phyloP scores from a whole-genome alignment of 2,113 vertebrate genomes.

The Cebus imitator region DNA sequence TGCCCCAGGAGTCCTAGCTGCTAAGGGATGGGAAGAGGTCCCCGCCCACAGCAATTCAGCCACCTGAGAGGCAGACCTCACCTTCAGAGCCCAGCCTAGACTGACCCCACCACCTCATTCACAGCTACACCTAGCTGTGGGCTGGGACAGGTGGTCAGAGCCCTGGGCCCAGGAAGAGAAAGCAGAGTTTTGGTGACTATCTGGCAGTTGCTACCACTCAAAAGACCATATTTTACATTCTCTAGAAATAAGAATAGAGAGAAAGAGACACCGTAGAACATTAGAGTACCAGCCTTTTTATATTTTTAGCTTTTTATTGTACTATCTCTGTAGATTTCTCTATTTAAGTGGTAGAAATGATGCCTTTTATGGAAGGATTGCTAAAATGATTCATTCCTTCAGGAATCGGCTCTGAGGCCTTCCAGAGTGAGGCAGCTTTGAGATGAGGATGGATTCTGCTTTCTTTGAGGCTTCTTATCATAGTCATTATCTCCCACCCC shows the following conservation, averaged over 20 bases:
- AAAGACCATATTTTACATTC: neutral
- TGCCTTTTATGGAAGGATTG: fast-evolving
- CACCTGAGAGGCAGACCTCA: too few relatives aligned
- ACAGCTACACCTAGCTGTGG: fast-evolving
- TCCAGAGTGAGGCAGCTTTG: fast-evolving
- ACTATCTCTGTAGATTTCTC: neutral
- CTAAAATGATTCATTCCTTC: neutral
- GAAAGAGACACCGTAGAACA: neutral
- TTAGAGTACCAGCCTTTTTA: fast-evolving
- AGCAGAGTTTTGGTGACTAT: too few relatives aligned
- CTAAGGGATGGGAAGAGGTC: fast-evolving
- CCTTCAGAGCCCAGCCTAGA: neutral
- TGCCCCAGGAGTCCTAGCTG: neutral
- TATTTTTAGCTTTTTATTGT: fast-evolving
- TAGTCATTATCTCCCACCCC: too few relatives aligned
- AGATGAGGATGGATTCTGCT: too few relatives aligned
- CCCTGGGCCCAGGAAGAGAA: neutral
- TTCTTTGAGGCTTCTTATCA: neutral
- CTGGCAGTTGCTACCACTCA: neutral
- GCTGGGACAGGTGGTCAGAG: neutral
- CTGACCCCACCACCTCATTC: neutral
- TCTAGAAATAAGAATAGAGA: neutral
- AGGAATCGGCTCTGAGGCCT: neutral
- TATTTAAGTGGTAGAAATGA: neutral
- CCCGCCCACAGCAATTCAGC: neutral